phyloP scores from a whole-genome alignment of 2,888 invertebrate species.

The Drosophila austrosaltans region DNA sequence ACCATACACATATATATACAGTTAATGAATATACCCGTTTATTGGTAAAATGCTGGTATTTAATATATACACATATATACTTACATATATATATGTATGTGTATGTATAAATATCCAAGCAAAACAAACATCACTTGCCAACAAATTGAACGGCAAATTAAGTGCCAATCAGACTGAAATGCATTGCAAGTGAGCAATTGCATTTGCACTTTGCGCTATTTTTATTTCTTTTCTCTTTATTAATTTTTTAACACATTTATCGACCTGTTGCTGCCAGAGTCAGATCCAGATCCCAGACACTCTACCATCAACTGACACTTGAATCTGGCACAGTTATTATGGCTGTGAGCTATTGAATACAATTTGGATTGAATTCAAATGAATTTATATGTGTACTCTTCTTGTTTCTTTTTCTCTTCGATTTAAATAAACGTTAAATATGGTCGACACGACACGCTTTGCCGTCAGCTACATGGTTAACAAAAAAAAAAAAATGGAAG shows the following conservation, averaged over 20 bases:
- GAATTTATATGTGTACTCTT: constrained; percentile 45
- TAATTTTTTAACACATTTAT: constrained; percentile 33
- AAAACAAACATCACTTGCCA: constrained; percentile 19
- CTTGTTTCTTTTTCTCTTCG: neutral
- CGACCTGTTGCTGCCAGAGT: constrained; percentile 33
- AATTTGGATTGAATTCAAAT: constrained; percentile 34
- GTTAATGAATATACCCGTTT: constrained; percentile 36
- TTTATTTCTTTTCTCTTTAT: constrained; percentile 7
- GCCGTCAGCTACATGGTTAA: neutral
- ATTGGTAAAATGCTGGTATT: constrained; percentile 27
- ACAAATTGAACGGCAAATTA: constrained; percentile 41
- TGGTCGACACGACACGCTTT: neutral
- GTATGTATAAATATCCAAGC: neutral
- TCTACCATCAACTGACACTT: constrained; percentile 4
- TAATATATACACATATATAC: neutral
- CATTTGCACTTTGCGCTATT: neutral
- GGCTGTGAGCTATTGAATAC: constrained; percentile 14
- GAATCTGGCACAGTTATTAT: constrained; percentile 8
- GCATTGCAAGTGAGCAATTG: constrained; percentile 19
- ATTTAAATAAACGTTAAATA: constrained; percentile 17
- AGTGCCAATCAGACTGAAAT: constrained; percentile 58
- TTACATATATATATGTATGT: constrained; percentile 15
- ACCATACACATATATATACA: neutral
- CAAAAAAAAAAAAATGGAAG: neutral
- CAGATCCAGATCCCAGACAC: neutral